These are phyloP conservation scores for Lepidonotus clava DNA, from an alignment of 2,888 invertebrate species.

Conservation along the genomic window DNA sequence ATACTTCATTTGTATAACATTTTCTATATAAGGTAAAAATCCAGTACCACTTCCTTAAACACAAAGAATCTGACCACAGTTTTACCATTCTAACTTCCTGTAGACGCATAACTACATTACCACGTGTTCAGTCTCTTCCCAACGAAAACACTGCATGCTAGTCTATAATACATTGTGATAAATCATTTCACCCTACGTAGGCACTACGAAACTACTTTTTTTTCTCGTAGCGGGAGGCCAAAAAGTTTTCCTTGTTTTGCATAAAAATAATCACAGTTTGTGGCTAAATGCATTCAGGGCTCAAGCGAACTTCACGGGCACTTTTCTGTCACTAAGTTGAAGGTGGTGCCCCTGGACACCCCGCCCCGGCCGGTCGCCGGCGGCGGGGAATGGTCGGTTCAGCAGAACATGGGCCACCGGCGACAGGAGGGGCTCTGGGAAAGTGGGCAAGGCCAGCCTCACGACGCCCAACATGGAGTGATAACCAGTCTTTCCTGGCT, in stretches of 20 bases:
- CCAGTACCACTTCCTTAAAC: background rate
- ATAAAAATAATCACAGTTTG: slow-evolving; percentile 48
- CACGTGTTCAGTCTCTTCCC: background rate
- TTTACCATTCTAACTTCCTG: too few relatives aligned
- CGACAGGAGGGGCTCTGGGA: too few relatives aligned
- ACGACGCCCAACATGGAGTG: too few relatives aligned
- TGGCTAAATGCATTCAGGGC: slow-evolving; percentile 43
- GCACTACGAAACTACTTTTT: too few relatives aligned
- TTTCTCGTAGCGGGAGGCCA: background rate
- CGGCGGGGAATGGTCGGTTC: background rate
- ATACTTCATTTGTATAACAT: too few relatives aligned
- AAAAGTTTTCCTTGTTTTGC: slow-evolving; percentile 2
- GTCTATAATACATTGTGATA: background rate
- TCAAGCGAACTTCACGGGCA: background rate
- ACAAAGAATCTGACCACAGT: background rate
- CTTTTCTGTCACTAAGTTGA: background rate
- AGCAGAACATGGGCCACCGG: background rate
- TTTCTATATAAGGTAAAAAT: background rate
- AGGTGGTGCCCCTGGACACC: background rate
- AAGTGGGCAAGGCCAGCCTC: too few relatives aligned
- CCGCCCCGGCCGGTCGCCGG: background rate
- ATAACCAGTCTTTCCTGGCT: too few relatives aligned
- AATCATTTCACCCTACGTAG: too few relatives aligned
- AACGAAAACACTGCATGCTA: background rate
- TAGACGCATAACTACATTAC: too few relatives aligned